These are phyloP conservation scores for Dinothrombium tinctorium DNA, from an alignment of 1,140 invertebrate genomes.

Conservation along the genomic window DNA sequence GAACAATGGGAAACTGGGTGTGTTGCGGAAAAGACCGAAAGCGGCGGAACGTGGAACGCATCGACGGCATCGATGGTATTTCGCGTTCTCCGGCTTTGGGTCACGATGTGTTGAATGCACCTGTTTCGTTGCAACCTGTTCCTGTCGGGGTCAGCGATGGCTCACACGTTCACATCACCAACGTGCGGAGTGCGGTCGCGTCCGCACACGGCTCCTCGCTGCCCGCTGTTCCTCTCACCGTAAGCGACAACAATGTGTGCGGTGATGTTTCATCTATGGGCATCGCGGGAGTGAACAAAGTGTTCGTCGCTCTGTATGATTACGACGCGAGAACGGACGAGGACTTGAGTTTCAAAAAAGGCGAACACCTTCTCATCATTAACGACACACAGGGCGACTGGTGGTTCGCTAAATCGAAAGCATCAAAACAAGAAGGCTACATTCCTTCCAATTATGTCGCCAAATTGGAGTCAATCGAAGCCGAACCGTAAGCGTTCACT, in stretches of 20 bases:
- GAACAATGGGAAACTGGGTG: background rate
- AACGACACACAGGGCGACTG: slow-evolving; percentile 98
- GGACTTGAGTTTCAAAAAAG: slow-evolving; percentile 93
- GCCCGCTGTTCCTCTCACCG: background rate
- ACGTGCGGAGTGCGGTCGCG: background rate
- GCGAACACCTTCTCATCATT: slow-evolving; percentile 89
- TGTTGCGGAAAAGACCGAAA: background rate
- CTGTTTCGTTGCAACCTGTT: background rate
- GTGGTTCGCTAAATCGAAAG: slow-evolving; percentile 92
- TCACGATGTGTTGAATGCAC: background rate
- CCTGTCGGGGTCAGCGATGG: background rate
- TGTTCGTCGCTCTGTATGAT: slow-evolving; percentile 93
- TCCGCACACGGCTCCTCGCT: background rate
- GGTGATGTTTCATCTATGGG: too few species aligned
- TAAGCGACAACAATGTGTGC: too few species aligned
- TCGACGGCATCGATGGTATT: background rate
- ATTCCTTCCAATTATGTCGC: slow-evolving; percentile 99
- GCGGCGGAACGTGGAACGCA: background rate
- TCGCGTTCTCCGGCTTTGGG: background rate
- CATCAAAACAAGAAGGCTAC: slow-evolving; percentile 85
- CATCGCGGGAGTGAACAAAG: slow-evolving; percentile 2
- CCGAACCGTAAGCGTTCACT: slow-evolving; percentile 69
- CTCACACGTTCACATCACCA: too few species aligned
- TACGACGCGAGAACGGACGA: slow-evolving; percentile 97
- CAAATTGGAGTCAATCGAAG: slow-evolving; percentile 93